Base-by-base conservation (phyloP, 2,888 invertebrate species). In the Hanleya hanleyi region DNA sequence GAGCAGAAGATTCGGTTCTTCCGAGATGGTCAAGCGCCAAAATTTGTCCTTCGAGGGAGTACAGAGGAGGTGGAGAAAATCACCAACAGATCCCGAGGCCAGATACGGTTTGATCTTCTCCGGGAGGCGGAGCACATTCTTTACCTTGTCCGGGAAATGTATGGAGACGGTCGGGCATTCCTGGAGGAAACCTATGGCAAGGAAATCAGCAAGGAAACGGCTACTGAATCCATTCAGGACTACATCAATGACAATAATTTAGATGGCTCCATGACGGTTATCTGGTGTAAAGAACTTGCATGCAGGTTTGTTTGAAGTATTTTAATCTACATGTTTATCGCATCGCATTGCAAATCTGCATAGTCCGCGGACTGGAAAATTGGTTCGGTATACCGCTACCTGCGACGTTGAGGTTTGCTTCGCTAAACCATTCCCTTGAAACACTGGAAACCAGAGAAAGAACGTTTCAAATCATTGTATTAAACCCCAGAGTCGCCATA, bases 1-100 rank as follows among this genome's bases (percentile, higher is more conserved):
- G 86, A 88, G 71, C 86, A 88, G 72, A 89, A 89, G 69, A 83
- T 86, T 69, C 79, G 81, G 12, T 89, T 89, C 75, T 78, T 89
- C 5, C 78, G 77, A n/a, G 81, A 76, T 69, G 89, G 89, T 0
- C 84, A 84, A 67, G 78, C 83, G 5, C 89, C 89, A 7, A 78
- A 85, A 36, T 88, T 89, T 77, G 75, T 77, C 35, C 78, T 83
- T 22, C 80, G 83, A 35, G 84, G 82, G 3, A 78, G 81, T 38
- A 78, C 81, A 15, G 79, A 80, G 64, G 83, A 83, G 67, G 70
- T 85, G 18, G 81, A 83, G 51, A 80, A 83, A 69, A 71, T 86
- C 6, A 81, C 83, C 32, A 76, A 78, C 18, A 84, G 85, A 37
- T 76, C 83, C 26, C 79, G 79, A 22, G 85, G 84, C 12, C 82